These are phyloP conservation scores for Myotis davidii DNA, from an alignment of 2,113 vertebrate species.

Conservation along the genomic window DNA sequence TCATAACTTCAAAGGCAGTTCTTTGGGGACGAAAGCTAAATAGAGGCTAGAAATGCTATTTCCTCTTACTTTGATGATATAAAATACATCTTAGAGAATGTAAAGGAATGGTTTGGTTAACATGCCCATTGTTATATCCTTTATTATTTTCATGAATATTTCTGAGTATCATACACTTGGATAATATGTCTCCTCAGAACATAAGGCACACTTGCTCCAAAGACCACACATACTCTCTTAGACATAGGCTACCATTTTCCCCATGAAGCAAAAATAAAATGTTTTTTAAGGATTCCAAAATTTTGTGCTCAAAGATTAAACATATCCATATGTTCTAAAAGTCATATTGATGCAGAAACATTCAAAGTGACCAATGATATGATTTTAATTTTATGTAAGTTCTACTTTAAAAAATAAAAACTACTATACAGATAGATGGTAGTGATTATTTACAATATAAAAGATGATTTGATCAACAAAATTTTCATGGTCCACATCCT, in stretches of 20 bases:
- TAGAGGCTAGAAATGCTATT: conserved; percentile 44
- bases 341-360: background rate
- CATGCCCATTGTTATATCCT: background rate
- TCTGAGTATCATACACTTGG: background rate
- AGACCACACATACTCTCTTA: background rate
- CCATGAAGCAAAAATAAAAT: background rate
- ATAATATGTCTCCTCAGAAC: background rate
- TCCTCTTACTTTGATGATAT: conserved; percentile 13
- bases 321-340: background rate
- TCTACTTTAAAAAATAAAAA: conserved; percentile 40
- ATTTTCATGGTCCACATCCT: background rate
- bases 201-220: background rate
- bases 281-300: background rate
- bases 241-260: background rate
- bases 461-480: conserved; percentile 30
- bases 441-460: background rate
- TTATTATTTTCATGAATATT: conserved; percentile 33
- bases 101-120: conserved; percentile 24
- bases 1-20: conserved; percentile 56
- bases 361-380: background rate
- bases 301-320: background rate
- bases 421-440: background rate
- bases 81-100: conserved; percentile 3
- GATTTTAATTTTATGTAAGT: background rate
- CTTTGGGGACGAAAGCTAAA: conserved; percentile 57